phyloP scores from a whole-genome alignment of 2,888 invertebrate species.

The Phortica okadai region DNA sequence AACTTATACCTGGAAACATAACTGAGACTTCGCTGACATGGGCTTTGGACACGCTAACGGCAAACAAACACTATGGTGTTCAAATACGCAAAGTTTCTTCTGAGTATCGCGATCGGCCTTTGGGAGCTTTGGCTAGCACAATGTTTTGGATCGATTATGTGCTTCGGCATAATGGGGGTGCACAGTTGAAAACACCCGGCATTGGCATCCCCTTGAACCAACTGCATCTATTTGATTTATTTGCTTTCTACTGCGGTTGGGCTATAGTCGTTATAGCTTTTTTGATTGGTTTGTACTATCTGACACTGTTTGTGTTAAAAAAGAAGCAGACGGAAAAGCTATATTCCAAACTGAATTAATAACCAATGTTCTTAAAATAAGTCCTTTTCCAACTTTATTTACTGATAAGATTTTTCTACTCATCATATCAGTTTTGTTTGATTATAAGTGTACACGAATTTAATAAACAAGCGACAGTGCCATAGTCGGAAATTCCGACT shows the following conservation, averaged over 20 bases:
- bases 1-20: slow-evolving; percentile 68
- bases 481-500: neutral
- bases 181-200: slow-evolving; percentile 69
- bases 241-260: slow-evolving; percentile 73
- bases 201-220: slow-evolving; percentile 69
- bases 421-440: too few species aligned
- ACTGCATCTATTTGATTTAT: slow-evolving; percentile 74
- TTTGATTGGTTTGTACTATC: slow-evolving; percentile 44
- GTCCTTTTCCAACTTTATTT: too few species aligned
- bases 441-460: too few species aligned
- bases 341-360: slow-evolving; percentile 61
- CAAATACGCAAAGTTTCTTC: slow-evolving; percentile 71
- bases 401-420: too few species aligned
- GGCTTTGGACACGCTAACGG: slow-evolving; percentile 73
- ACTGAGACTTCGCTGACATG: slow-evolving; percentile 69
- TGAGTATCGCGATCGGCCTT: slow-evolving; percentile 74
- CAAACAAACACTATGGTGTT: slow-evolving; percentile 67
- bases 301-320: slow-evolving; percentile 45
- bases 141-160: slow-evolving; percentile 77
- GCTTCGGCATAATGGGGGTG: slow-evolving; percentile 73
- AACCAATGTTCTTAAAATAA: too few species aligned
- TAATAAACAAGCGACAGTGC: neutral
- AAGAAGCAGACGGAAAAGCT: slow-evolving; percentile 57
- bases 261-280: slow-evolving; percentile 49
- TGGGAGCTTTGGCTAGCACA: slow-evolving; percentile 73